phyloP scores from a whole-genome alignment of 2,797 vertebrate species.

The Lepus oiostolus region DNA sequence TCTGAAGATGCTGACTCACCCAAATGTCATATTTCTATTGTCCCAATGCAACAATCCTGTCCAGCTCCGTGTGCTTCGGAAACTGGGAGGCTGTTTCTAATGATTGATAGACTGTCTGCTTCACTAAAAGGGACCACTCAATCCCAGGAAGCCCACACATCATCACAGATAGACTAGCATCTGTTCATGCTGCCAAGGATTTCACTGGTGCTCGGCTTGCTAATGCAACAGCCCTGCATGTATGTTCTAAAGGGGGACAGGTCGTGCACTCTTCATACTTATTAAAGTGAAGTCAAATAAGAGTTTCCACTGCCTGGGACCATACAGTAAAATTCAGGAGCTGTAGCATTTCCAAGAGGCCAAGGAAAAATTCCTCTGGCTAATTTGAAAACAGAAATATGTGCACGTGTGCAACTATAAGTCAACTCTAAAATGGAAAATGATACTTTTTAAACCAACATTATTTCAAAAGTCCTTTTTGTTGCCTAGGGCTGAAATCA shows the following conservation, averaged over 20 bases:
- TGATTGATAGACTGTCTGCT: background rate
- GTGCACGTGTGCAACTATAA: background rate
- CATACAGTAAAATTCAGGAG: constrained; percentile 45
- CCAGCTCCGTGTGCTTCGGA: background rate
- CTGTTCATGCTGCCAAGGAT: background rate
- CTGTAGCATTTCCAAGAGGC: constrained; percentile 42
- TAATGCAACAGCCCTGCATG: background rate
- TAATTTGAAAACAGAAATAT: constrained; percentile 63
- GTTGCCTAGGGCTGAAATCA: constrained; percentile 1
- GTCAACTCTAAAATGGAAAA: constrained; percentile 55
- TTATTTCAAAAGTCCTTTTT: constrained; percentile 55
- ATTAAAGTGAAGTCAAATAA: constrained; percentile 54
- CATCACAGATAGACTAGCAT: constrained; percentile 1
- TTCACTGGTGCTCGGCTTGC: constrained; percentile 1
- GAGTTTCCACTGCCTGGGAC: constrained; percentile 2
- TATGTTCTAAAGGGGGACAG: constrained; percentile 36
- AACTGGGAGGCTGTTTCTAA: background rate
- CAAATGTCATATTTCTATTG: constrained; percentile 44
- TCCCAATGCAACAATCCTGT: background rate
- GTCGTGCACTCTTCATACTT: background rate
- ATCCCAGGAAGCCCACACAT: background rate
- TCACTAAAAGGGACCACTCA: constrained; percentile 35
- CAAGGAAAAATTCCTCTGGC: constrained; percentile 25
- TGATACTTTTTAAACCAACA: background rate
- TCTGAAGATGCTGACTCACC: background rate